A percentile compares a stretch with the other conserved stretches of the same genome.
Evolutionary conservation across 2,888 invertebrate species (phyloP).

Genomic region (Eupeodes luniger): DNA sequence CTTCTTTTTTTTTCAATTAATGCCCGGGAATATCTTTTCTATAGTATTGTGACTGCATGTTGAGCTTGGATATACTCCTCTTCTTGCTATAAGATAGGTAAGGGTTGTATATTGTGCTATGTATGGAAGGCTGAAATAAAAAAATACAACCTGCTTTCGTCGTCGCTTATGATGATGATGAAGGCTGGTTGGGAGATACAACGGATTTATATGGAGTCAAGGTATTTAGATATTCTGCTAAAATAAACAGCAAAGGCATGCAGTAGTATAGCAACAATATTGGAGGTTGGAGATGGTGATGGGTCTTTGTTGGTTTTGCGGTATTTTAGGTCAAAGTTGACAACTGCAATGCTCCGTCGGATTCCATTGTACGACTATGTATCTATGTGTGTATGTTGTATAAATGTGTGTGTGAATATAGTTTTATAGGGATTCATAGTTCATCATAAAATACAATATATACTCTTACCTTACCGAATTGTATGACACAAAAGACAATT

Average conservation of each 20-base stretch:
- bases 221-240: constrained; percentile 74
- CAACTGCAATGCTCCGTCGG: constrained; percentile 63
- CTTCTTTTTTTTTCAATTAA: constrained; percentile 69
- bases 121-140: constrained; percentile 14
- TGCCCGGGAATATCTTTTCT: constrained; percentile 56
- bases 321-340: constrained; percentile 74
- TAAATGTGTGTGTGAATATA: background rate
- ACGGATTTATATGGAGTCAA: constrained; percentile 65
- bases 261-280: constrained; percentile 36
- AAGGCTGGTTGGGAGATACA: constrained; percentile 37
- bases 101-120: no score
- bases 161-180: constrained; percentile 26
- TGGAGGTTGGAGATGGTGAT: constrained; percentile 23
- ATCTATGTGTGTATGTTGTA: background rate
- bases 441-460: constrained; percentile 5
- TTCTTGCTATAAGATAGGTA: constrained; percentile 23
- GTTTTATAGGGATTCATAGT: constrained; percentile 15
- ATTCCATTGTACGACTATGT: constrained; percentile 25
- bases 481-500: constrained; percentile 2
- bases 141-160: constrained; percentile 17
- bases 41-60: constrained; percentile 61
- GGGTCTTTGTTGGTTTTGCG: constrained; percentile 67
- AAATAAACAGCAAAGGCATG: constrained; percentile 63
- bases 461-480: constrained; percentile 2
- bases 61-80: constrained; percentile 37